phyloP scores from a whole-genome alignment of 2,888 invertebrate genomes.

The Zhuqinia jingwanae region DNA sequence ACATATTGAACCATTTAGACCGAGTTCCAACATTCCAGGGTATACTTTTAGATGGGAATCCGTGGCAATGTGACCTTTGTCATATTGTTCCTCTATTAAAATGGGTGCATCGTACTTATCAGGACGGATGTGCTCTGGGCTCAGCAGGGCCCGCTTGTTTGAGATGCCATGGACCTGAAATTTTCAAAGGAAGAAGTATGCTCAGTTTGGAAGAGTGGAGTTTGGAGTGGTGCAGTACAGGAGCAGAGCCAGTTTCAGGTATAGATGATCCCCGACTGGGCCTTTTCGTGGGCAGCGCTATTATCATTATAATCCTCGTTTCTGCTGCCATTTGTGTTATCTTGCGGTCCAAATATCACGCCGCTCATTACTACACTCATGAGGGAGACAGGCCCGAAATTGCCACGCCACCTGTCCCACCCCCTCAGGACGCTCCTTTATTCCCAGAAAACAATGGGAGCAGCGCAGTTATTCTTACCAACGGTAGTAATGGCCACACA shows the following conservation, averaged over 20 bases:
- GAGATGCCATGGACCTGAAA: slow-evolving; percentile 58
- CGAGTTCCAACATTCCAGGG: slow-evolving; percentile 74
- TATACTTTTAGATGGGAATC: slow-evolving; percentile 83
- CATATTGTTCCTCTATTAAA: slow-evolving; percentile 82
- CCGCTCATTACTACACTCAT: slow-evolving; percentile 89
- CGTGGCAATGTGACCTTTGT: slow-evolving; percentile 86
- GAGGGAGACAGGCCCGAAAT: slow-evolving; percentile 84
- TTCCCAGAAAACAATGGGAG: slow-evolving; percentile 46
- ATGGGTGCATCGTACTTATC: slow-evolving; percentile 37
- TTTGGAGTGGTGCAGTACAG: slow-evolving; percentile 77
- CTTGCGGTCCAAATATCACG: slow-evolving; percentile 86
- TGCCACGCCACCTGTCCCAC: slow-evolving; percentile 52
- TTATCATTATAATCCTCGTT: slow-evolving; percentile 82
- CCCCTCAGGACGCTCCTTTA: slow-evolving; percentile 28
- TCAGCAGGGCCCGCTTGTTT: slow-evolving; percentile 55
- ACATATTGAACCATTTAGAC: slow-evolving; percentile 84
- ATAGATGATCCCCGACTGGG: slow-evolving; percentile 83
- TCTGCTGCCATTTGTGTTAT: slow-evolving; percentile 82
- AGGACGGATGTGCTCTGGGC: slow-evolving; percentile 54
- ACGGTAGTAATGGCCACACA: not conserved
- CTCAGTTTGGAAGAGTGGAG: slow-evolving; percentile 75
- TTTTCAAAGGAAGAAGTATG: slow-evolving; percentile 44
- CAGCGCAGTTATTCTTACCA: not conserved
- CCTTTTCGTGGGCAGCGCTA: slow-evolving; percentile 83
- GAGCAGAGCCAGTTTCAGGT: slow-evolving; percentile 80